phyloP scores from a whole-genome alignment of 1,140 invertebrate genomes.

The Sinonovacula constricta region DNA sequence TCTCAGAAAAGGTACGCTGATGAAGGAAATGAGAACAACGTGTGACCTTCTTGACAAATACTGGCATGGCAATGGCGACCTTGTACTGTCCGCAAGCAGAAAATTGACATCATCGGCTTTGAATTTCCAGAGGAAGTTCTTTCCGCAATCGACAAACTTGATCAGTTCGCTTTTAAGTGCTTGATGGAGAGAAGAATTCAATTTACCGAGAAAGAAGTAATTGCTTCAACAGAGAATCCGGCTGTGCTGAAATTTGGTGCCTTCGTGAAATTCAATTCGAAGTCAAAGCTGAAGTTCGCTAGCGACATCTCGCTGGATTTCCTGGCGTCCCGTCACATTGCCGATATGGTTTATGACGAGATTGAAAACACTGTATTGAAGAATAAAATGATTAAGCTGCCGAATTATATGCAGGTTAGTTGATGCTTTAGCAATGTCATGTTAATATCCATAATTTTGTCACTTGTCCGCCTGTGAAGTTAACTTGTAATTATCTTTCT shows the following conservation, averaged over 20 bases:
- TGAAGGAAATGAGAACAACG: constrained; percentile 44
- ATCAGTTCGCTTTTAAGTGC: constrained; percentile 49
- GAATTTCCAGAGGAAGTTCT: constrained; percentile 57
- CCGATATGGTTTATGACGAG: constrained; percentile 61
- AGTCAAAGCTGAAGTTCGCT: constrained; percentile 55
- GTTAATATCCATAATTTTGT: too few relatives aligned
- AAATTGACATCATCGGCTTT: constrained; percentile 54
- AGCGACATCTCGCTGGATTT: constrained; percentile 63
- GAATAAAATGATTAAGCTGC: constrained; percentile 58
- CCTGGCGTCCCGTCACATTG: constrained; percentile 63
- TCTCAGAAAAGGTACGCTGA: constrained; percentile 36
- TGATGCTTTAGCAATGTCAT: too few relatives aligned
- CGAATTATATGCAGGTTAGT: constrained; percentile 54
- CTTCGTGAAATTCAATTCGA: constrained; percentile 48
- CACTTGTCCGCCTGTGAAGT: too few relatives aligned
- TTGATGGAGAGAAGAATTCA: constrained; percentile 28
- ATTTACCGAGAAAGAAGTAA: constrained; percentile 53
- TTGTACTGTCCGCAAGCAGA: constrained; percentile 57
- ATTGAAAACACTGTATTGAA: constrained; percentile 56
- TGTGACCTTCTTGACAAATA: constrained; percentile 53
- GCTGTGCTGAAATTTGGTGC: constrained; percentile 60
- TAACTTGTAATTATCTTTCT: too few relatives aligned
- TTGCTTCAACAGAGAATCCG: constrained; percentile 31
- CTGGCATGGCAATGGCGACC: constrained; percentile 54
- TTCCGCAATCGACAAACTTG: constrained; percentile 52